A percentile compares a stretch with the other conserved stretches of the same genome.
Evolutionary conservation across 2,797 vertebrate genomes (phyloP).

Genomic region (Enteromius trimaculatus): DNA sequence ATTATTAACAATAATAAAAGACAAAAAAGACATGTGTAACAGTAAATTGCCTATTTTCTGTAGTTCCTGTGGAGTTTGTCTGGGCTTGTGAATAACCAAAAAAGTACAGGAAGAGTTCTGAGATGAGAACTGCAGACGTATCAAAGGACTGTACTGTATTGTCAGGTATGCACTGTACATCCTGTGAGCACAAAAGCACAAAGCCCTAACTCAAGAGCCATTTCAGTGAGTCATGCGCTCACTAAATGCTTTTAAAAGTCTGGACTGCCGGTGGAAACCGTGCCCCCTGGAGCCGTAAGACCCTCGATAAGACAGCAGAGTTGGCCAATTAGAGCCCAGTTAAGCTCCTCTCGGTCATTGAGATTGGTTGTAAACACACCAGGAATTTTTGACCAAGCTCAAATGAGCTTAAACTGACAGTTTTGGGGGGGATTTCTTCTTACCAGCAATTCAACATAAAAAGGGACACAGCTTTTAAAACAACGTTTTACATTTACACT

Average conservation of each 20-base stretch:
- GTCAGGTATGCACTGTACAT: neutral
- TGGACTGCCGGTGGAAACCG: slow-evolving; percentile 27
- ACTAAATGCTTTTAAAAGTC: slow-evolving; percentile 33
- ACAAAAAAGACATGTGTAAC: no score
- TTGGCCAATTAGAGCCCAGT: slow-evolving; percentile 47
- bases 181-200: neutral
- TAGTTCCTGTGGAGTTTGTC: neutral
- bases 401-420: slow-evolving; percentile 8
- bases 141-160: slow-evolving; percentile 4
- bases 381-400: slow-evolving; percentile 4
- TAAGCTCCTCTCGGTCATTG: slow-evolving; percentile 12
- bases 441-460: neutral
- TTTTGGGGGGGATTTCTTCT: neutral
- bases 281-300: slow-evolving; percentile 51
- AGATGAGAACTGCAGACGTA: slow-evolving; percentile 2
- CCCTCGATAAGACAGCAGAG: slow-evolving; percentile 48
- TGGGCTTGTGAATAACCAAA: neutral
- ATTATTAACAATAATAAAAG: no score
- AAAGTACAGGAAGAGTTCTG: slow-evolving; percentile 9
- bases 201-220: slow-evolving; percentile 17
- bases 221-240: slow-evolving; percentile 38
- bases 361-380: slow-evolving; percentile 33
- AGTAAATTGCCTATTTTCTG: neutral
- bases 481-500: neutral
- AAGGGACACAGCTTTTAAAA: neutral